A percentile compares a stretch with the other conserved stretches of the same genome.
Conservation (phyloP, 2,888 invertebrate species). For the Odontocerum albicorne region DNA sequence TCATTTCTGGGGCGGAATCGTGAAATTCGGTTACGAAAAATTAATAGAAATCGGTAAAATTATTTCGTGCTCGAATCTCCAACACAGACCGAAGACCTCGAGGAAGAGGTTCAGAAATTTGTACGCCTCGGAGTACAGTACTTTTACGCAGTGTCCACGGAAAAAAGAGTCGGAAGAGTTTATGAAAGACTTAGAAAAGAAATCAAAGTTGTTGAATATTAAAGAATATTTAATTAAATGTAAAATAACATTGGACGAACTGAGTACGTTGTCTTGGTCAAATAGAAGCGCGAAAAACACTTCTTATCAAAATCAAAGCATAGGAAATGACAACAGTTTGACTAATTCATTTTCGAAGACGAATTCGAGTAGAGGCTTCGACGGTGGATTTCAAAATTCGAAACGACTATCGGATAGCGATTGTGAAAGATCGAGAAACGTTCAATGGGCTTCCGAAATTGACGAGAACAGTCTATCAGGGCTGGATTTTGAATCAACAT, state of each 20-base stretch:
- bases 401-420: too few species aligned
- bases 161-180: constrained; percentile 51
- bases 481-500: constrained; percentile 53
- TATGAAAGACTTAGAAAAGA: constrained; percentile 49
- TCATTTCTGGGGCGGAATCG: constrained; percentile 59
- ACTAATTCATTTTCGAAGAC: too few species aligned
- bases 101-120: constrained; percentile 58
- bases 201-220: constrained; percentile 36
- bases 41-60: constrained; percentile 59
- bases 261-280: not conserved
- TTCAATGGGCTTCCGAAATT: too few species aligned
- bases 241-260: constrained; percentile 7
- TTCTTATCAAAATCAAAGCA: too few species aligned
- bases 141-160: constrained; percentile 64
- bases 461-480: constrained; percentile 49
- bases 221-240: constrained; percentile 17
- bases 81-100: constrained; percentile 56
- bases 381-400: constrained; percentile 33
- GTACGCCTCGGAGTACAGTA: constrained; percentile 63
- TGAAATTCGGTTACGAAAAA: constrained; percentile 56
- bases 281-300: too few species aligned
- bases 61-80: constrained; percentile 64
- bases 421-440: too few species aligned
- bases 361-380: not conserved
- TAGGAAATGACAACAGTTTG: too few species aligned